Percentiles rank a stretch among this genome's conserved stretches.
Evolutionary conservation across 2,888 invertebrate species (phyloP).

Genomic region (Fragum whitleyi): DNA sequence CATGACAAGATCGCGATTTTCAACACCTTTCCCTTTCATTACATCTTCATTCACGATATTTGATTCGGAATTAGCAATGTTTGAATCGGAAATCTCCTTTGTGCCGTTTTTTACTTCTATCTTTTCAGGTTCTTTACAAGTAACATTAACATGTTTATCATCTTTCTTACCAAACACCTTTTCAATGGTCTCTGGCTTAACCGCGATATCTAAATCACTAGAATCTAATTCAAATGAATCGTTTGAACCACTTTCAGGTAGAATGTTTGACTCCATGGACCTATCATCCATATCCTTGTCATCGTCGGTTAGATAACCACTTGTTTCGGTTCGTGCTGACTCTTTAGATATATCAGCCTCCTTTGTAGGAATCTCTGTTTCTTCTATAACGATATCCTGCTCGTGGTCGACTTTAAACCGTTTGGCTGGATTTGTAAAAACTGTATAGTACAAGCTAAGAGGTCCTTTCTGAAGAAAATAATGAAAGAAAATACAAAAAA

Average conservation of each 20-base stretch:
- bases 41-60: background rate
- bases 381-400: slow-evolving; percentile 37
- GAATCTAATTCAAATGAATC: slow-evolving; percentile 25
- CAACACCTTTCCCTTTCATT: background rate
- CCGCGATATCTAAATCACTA: slow-evolving; percentile 9
- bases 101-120: background rate
- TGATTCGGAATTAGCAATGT: background rate
- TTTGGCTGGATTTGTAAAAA: slow-evolving; percentile 76
- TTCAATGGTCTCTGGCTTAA: background rate
- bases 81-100: background rate
- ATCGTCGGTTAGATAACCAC: slow-evolving; percentile 56
- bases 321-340: slow-evolving; percentile 53
- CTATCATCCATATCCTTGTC: slow-evolving; percentile 23
- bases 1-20: background rate
- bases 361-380: slow-evolving; percentile 34
- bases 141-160: background rate
- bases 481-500: slow-evolving; percentile 19
- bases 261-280: slow-evolving; percentile 13
- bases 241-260: slow-evolving; percentile 13
- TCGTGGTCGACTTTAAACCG: slow-evolving; percentile 49
- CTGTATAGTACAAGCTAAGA: slow-evolving; percentile 88
- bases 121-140: background rate
- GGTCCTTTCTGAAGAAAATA: slow-evolving; percentile 88
- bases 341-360: slow-evolving; percentile 30
- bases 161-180: background rate